Evolutionary conservation across 2,113 vertebrate genomes (phyloP).

Genomic region (Entomyzon cyanotis): DNA sequence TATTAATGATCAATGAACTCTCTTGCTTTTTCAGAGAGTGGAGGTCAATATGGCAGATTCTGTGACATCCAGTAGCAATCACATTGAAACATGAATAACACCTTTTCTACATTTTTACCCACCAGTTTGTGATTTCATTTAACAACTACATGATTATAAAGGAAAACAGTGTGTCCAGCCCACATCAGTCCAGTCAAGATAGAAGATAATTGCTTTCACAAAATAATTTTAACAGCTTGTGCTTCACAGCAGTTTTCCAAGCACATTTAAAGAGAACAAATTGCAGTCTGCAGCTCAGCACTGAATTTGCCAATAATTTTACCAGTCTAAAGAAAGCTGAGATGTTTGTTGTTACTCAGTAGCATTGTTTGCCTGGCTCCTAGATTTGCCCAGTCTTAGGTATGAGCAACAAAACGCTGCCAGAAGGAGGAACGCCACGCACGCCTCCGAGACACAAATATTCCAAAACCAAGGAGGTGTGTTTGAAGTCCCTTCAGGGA

Average conservation of each 20-base stretch:
- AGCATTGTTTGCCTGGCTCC: not conserved
- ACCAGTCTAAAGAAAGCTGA: not conserved
- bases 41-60: not conserved
- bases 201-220: not conserved
- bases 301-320: not conserved
- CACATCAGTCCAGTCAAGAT: not conserved
- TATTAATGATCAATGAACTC: not conserved
- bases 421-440: not conserved
- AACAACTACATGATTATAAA: not conserved
- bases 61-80: not conserved
- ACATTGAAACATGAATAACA: not conserved
- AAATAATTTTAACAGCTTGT: not conserved
- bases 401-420: not conserved
- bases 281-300: not conserved
- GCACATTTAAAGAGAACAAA: not conserved
- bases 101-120: not conserved
- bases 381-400: not conserved
- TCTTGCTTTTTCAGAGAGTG: not conserved
- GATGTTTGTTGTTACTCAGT: not conserved
- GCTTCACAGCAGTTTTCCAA: not conserved
- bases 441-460: not conserved
- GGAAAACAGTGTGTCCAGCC: not conserved
- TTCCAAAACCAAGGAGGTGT: not conserved
- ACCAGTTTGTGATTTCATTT: not conserved
- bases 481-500: not conserved